Base-by-base conservation (phyloP, 2,797 vertebrate genomes). In the Loris lydekkerianus region DNA sequence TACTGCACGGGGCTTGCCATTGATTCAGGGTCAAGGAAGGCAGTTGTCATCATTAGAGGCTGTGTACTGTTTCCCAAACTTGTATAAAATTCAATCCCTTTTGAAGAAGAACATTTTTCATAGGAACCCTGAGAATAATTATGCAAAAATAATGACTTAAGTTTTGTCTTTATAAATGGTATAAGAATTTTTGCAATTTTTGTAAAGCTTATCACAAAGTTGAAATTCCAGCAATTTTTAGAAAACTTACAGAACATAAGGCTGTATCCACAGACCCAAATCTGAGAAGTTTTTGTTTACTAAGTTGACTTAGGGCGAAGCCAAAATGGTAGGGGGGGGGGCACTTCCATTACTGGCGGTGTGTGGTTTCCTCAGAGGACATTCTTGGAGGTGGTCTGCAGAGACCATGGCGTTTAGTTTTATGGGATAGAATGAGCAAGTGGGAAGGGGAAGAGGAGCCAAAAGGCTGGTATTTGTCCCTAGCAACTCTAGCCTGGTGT, bases 211-310 rank as follows among this genome's bases (percentile, higher is more conserved):
- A 34, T 40, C 20, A 4, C 53, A 53, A 13, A 65, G 34, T 92
- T 34, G 72, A 92, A 94, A 67, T n/a, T 60, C 60, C 65, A 72
- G 76, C 56, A 86, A 29, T 61, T 95, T 46, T 88, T 76, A 81
- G 75, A 94, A 31, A 85, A 46, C 8, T 27, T 43, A 65, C 25
- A 2, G 40, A 86, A 63, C 56, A 37, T 53, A 2, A 76, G 65
- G 11, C 37, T 21, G 49, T 31, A 31, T 31, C 60, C 58, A 29
- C 56, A 75, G 49, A 37, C 49, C 60, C 27, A 17, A 18, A 0
- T 21, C 34, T 40, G 40, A 80, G 58, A 29, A n/a, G 17, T 4
- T 21, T 77, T 25, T 69, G 65, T 81, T 92, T 70, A 77, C 25
- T 29, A 27, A 82, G 85, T 8, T 37, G 40, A 43, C 81, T 21